A percentile compares a stretch with the other conserved stretches of the same genome.
Evolutionary conservation across 2,797 vertebrate genomes (phyloP).

Genomic region (Miichthys miiuy): DNA sequence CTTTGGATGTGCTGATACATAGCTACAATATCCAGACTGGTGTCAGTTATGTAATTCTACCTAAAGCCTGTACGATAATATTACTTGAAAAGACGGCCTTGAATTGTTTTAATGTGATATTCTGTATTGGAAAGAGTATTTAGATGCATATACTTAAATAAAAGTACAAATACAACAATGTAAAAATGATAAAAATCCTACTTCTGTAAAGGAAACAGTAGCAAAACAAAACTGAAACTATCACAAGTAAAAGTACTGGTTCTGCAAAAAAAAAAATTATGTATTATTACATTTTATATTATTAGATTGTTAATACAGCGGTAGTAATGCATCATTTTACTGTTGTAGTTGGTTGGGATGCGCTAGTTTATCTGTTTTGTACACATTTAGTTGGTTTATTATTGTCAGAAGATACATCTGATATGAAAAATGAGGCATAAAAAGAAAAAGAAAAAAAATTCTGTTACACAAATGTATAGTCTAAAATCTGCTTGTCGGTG

Average conservation of each 20-base stretch:
- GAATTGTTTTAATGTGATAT: slow-evolving; percentile 36
- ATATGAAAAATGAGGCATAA: background rate
- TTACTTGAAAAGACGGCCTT: slow-evolving; percentile 33
- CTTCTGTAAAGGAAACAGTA: background rate
- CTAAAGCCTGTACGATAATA: slow-evolving; percentile 46
- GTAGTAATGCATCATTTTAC: background rate
- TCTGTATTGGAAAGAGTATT: background rate
- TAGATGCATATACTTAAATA: background rate
- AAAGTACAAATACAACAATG: background rate
- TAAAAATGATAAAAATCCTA: background rate
- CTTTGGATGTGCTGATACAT: slow-evolving; percentile 71
- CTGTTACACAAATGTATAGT: background rate
- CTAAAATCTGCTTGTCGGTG: too few relatives aligned
- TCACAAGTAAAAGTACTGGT: background rate
- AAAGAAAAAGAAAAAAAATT: background rate
- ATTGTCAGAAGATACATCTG: slow-evolving; percentile 1
- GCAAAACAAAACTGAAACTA: background rate
- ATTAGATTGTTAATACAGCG: background rate
- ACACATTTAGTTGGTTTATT: background rate
- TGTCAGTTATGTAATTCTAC: slow-evolving; percentile 65
- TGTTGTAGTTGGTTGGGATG: background rate
- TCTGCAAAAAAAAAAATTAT: background rate
- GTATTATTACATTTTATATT: background rate
- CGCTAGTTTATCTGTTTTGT: background rate
- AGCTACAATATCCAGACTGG: slow-evolving; percentile 51